Evolutionary conservation across 2,888 invertebrate genomes (phyloP).

Genomic region (Hypomecis atomaria): DNA sequence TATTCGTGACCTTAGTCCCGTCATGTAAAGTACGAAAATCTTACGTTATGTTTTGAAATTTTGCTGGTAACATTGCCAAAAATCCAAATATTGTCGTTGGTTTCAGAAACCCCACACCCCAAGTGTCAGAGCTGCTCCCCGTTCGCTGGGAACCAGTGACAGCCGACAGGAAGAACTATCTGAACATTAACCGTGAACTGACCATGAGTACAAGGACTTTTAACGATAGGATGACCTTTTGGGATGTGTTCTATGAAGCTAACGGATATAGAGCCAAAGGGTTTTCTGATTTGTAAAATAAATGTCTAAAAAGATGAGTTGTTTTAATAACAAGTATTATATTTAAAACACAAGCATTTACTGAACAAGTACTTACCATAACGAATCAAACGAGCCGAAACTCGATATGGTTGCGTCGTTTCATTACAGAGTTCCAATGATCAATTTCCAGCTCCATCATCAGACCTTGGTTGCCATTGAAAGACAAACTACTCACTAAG

Average conservation of each 20-base stretch:
- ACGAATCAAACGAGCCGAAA: too few species aligned
- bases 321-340: too few species aligned
- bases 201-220: not conserved
- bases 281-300: constrained; percentile 2
- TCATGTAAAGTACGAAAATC: too few species aligned
- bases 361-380: too few species aligned
- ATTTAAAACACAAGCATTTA: too few species aligned
- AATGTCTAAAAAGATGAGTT: not conserved
- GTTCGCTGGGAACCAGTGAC: constrained; percentile 18
- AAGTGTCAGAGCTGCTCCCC: constrained; percentile 11
- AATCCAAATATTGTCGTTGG: not conserved
- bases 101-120: constrained; percentile 23
- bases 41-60: too few species aligned
- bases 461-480: too few species aligned
- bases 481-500: too few species aligned
- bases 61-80: not conserved
- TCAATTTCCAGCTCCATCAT: too few species aligned
- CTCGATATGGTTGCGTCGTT: too few species aligned
- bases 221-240: constrained; percentile 21
- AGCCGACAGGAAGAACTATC: not conserved
- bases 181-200: constrained; percentile 12
- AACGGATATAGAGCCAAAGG: constrained; percentile 10
- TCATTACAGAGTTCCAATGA: too few species aligned
- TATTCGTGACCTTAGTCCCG: too few species aligned
- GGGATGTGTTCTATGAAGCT: constrained; percentile 23